phyloP scores from a whole-genome alignment of 2,113 vertebrate species.

The Globicephala melas region DNA sequence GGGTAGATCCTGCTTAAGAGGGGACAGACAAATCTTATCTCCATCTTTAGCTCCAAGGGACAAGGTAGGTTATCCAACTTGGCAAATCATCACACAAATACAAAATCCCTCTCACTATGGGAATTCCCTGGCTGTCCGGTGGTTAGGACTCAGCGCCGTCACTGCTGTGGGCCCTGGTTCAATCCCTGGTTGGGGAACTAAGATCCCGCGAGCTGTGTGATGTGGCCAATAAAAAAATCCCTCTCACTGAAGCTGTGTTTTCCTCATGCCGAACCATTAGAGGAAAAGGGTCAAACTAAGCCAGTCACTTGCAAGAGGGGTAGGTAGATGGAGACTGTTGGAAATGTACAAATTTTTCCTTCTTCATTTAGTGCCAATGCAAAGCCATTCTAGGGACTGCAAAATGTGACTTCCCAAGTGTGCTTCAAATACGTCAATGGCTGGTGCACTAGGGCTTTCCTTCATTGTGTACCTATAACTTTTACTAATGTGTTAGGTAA shows the following conservation, averaged over 20 bases:
- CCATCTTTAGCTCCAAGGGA: slow-evolving; percentile 51
- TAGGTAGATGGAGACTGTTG: slow-evolving; percentile 98
- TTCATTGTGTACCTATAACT: slow-evolving; percentile 74
- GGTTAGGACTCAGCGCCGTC: too few relatives aligned
- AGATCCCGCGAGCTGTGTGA: too few relatives aligned
- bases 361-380: slow-evolving; percentile 99
- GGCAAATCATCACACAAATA: slow-evolving; percentile 52
- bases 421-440: background rate
- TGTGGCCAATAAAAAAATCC: background rate
- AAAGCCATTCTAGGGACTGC: slow-evolving; percentile 97
- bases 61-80: slow-evolving; percentile 55
- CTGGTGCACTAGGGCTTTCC: background rate
- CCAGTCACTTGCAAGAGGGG: slow-evolving; percentile 83
- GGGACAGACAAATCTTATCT: slow-evolving; percentile 61
- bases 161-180: too few relatives aligned
- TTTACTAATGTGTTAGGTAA: slow-evolving; percentile 98
- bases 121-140: too few relatives aligned
- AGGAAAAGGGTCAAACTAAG: slow-evolving; percentile 21
- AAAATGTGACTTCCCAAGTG: background rate
- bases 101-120: background rate
- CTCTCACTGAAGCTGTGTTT: background rate
- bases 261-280: background rate
- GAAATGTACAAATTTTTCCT: slow-evolving; percentile 99
- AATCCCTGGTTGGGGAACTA: too few relatives aligned
- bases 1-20: slow-evolving; percentile 36